These are phyloP conservation scores for Condylostylus longicornis DNA, from an alignment of 1,140 invertebrate species.

Conservation along the genomic window DNA sequence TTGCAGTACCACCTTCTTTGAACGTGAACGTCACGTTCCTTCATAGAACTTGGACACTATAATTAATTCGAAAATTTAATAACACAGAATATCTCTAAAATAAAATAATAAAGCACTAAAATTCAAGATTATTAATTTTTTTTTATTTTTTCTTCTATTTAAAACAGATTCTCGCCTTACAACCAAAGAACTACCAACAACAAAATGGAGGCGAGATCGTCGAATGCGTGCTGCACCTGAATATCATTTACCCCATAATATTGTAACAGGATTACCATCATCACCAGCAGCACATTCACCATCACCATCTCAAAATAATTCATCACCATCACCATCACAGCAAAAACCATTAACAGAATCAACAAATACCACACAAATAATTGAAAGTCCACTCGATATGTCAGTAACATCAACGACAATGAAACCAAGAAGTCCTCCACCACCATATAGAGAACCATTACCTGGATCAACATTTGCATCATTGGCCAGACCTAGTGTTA, in stretches of 20 bases:
- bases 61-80: no score
- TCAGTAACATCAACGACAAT: constrained; percentile 26
- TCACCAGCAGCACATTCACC: constrained; percentile 19
- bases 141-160: not conserved
- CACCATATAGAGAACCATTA: constrained; percentile 28
- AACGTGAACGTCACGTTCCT: no score
- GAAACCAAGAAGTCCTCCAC: constrained; percentile 26
- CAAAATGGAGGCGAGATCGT: constrained; percentile 48
- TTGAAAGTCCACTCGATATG: constrained; percentile 34
- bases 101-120: no score
- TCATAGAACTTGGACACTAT: no score
- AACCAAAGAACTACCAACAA: constrained; percentile 42
- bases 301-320: constrained; percentile 11
- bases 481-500: constrained; percentile 28
- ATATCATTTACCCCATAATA: constrained; percentile 17
- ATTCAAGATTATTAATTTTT: not conserved
- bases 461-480: constrained; percentile 20
- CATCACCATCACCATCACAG: constrained; percentile 5
- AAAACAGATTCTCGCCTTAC: constrained; percentile 29
- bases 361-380: constrained; percentile 8
- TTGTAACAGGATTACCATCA: not conserved
- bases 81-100: no score
- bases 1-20: no score
- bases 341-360: constrained; percentile 9
- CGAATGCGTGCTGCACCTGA: constrained; percentile 33